Evolutionary conservation across 2,797 vertebrate genomes (phyloP), one percentile per base, ranked within the genome.

Genomic region (Pipistrellus nathusii): DNA sequence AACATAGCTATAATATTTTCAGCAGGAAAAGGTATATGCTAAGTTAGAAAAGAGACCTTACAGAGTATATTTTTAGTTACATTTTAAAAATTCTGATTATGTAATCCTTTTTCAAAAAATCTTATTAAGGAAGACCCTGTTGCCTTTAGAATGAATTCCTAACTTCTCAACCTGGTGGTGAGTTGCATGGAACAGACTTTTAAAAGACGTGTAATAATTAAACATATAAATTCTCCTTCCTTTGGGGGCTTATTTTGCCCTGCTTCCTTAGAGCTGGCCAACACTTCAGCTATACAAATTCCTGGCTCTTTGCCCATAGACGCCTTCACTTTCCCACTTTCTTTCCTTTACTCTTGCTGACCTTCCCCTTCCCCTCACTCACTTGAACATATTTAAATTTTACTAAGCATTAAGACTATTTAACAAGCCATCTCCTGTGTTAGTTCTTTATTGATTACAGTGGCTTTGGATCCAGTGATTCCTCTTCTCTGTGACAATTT

Each of bases 21-120:
- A 94, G 41, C 1, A 25, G 85, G 85, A 96, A 94, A 23, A n/a
- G 32, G 25, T 89, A n/a, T 96, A 62, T 21, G 12, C 57, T 94
- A 48, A 23, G 53, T 44, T 81, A 88, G 17, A 90, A 81, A 88
- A 1, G 1, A 32, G 57, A 25, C 4, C 0, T 0, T 55, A 87
- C 11, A 83, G 95, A 94, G 15, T 71, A 23, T 59, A 71, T 85
- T 38, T 85, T 93, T 71, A 72, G 73, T 91, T 96, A n/a, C 14
- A 46, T 83, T 97, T 35, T 96, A 68, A 88, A 73, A 51, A 80
- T 25, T 66, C 20, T 84, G 12, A 59, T 23, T 23, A 83, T 83
- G 10, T 25, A 88, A 78, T 8, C 72, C 21, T 51, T 44, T 12
- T 35, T 0, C 41, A 38, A 35, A 46, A 13, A 30, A 25, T 71